Percentiles rank a stretch among this genome's conserved stretches.
Evolutionary conservation across 2,797 vertebrate species (phyloP).

Genomic region (Scyliorhinus canicula): DNA sequence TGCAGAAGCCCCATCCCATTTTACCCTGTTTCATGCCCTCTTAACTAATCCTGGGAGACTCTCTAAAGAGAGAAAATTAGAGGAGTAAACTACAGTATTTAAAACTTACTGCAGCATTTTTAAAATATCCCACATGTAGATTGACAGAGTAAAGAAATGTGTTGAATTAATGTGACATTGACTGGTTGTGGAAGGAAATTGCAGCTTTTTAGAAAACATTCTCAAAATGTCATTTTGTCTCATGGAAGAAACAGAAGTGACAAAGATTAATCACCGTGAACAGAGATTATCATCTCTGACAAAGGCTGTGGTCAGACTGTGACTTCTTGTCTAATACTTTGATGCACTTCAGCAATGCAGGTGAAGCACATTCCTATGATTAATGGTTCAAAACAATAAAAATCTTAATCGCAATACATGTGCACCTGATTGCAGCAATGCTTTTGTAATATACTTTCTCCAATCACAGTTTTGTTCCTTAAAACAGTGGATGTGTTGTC

Average conservation of each 20-base stretch:
- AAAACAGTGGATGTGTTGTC: not conserved
- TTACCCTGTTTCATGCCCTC: not conserved
- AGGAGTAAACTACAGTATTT: not conserved
- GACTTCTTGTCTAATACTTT: not conserved
- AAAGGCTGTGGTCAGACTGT: not conserved
- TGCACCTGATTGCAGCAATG: not conserved
- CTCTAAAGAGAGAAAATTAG: not conserved
- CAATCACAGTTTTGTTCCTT: not conserved
- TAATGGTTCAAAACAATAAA: not conserved
- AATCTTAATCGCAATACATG: not conserved
- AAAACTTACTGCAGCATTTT: not conserved
- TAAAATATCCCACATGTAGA: not conserved
- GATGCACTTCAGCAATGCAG: not conserved
- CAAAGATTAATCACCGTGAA: conserved; percentile 16
- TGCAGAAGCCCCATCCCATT: not conserved
- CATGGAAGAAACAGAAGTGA: not conserved
- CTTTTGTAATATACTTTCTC: not conserved
- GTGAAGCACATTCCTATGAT: not conserved
- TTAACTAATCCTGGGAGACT: not conserved
- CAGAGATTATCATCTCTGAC: not conserved
- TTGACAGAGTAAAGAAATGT: not conserved
- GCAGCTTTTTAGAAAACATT: not conserved
- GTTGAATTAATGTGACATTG: not conserved
- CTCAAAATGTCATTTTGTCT: conserved; percentile 6
- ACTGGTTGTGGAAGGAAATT: conserved; percentile 5